Evolutionary conservation across 2,797 vertebrate species (phyloP).

Genomic region (Chrysocyon brachyurus): DNA sequence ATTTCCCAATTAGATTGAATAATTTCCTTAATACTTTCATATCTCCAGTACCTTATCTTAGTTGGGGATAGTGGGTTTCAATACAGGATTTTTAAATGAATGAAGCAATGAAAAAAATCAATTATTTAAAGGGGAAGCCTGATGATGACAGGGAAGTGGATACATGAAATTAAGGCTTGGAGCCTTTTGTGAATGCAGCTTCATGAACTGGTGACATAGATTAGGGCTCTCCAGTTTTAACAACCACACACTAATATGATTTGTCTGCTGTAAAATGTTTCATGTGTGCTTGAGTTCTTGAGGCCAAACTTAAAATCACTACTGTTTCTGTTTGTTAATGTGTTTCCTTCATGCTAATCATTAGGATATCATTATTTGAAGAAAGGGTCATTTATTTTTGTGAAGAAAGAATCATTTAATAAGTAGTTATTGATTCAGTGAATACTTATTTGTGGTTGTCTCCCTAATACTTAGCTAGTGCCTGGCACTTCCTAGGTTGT

Average conservation of each 20-base stretch:
- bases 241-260: background rate
- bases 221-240: background rate
- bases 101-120: background rate
- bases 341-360: background rate
- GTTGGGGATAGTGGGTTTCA: background rate
- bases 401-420: background rate
- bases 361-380: background rate
- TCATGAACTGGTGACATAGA: background rate
- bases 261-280: background rate
- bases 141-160: background rate
- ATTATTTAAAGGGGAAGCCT: background rate
- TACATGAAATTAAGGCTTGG: background rate
- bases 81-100: background rate
- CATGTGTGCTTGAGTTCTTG: background rate
- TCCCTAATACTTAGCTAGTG: background rate
- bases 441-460: background rate
- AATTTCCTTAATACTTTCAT: background rate
- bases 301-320: background rate
- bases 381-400: background rate
- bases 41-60: background rate
- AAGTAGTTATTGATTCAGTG: background rate
- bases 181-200: background rate
- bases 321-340: background rate
- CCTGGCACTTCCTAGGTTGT: background rate
- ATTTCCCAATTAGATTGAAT: conserved; percentile 4